These are phyloP conservation scores for Acropternis orthonyx DNA, from an alignment of 2,797 vertebrate genomes.

Conservation along the genomic window DNA sequence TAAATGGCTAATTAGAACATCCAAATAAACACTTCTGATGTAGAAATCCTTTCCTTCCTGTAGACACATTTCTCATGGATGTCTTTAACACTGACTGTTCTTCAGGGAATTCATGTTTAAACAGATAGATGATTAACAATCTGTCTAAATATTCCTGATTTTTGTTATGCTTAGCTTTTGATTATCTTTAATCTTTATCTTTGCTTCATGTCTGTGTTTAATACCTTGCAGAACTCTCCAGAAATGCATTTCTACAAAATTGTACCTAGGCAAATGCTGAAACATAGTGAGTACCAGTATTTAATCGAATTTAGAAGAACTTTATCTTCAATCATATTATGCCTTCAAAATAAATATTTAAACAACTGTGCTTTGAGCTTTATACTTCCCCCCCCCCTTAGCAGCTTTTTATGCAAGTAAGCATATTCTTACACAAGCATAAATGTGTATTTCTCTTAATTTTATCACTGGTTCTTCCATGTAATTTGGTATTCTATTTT, in stretches of 20 bases:
- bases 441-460: background rate
- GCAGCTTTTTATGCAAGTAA: background rate
- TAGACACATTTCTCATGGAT: conserved; percentile 3
- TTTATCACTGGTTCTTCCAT: background rate
- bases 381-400: background rate
- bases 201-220: background rate
- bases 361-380: background rate
- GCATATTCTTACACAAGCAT: background rate
- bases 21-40: conserved; percentile 21
- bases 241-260: background rate
- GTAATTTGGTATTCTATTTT: background rate
- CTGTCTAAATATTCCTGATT: conserved; percentile 13
- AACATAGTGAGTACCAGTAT: background rate
- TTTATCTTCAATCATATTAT: background rate
- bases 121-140: conserved; percentile 28
- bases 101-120: conserved; percentile 16
- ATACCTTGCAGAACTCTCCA: background rate
- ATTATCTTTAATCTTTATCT: conserved; percentile 16
- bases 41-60: conserved; percentile 14
- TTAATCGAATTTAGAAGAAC: background rate
- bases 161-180: background rate
- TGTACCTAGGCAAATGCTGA: background rate
- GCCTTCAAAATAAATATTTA: background rate
- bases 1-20: conserved; percentile 30
- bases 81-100: background rate